Conservation (phyloP, 35 echinoderm and acorn worm species). For the Lytechinus variegatus region DNA sequence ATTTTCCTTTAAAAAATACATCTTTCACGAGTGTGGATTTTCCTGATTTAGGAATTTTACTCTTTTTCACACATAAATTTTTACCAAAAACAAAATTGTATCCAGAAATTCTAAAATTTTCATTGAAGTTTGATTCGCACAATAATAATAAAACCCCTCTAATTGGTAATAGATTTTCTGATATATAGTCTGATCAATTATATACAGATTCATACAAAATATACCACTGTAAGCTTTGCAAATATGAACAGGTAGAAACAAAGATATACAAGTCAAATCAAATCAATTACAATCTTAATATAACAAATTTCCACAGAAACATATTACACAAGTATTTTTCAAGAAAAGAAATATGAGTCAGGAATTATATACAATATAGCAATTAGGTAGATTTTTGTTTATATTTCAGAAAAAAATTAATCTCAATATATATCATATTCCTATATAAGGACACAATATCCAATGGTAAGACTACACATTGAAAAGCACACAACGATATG, state of each 20-base stretch:
- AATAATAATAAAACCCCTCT: not conserved
- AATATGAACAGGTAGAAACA: not conserved
- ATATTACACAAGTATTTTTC: not conserved
- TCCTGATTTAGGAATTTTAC: too few species aligned
- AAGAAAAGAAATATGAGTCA: not conserved
- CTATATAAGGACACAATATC: not conserved
- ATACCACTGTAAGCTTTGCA: not conserved
- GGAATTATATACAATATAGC: not conserved
- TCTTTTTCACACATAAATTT: too few species aligned
- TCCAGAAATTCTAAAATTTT: not conserved
- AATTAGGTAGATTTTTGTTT: not conserved
- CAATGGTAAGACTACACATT: conserved; percentile 7
- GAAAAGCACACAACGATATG: not conserved
- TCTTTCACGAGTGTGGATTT: too few species aligned
- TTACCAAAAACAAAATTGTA: not conserved
- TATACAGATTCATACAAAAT: conserved; percentile 15
- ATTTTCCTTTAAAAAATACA: too few species aligned
- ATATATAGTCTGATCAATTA: not conserved
- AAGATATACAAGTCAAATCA: not conserved
- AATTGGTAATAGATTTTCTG: not conserved
- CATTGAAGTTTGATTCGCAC: not conserved
- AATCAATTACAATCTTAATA: not conserved
- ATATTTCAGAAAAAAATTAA: not conserved
- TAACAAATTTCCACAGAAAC: not conserved
- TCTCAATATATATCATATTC: not conserved